A percentile compares a stretch with the other conserved stretches of the same genome.
These are phyloP conservation scores for Craterocephalus amniculus DNA, from an alignment of 2,797 vertebrate species.

Conservation along the genomic window DNA sequence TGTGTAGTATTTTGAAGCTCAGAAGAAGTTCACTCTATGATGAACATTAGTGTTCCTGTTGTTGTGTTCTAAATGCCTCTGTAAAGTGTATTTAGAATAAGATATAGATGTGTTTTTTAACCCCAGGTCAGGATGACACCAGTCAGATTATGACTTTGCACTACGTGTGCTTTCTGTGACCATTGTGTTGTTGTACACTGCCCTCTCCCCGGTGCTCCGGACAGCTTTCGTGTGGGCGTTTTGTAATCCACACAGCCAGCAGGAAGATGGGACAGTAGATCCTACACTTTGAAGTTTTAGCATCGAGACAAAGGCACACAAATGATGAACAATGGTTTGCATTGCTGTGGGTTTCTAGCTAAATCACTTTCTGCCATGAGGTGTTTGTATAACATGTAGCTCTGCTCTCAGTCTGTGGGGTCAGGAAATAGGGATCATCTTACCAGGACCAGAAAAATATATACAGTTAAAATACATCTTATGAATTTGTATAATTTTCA, in stretches of 20 bases:
- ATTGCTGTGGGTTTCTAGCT: neutral
- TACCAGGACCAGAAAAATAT: neutral
- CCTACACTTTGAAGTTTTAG: slow-evolving; percentile 46
- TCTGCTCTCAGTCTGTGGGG: neutral
- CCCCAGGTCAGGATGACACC: slow-evolving; percentile 16
- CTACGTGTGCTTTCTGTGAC: slow-evolving; percentile 40
- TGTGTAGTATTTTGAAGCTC: neutral
- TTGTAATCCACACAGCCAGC: slow-evolving; percentile 43
- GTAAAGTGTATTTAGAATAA: slow-evolving; percentile 14
- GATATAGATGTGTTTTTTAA: slow-evolving; percentile 9
- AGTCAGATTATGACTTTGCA: slow-evolving; percentile 38
- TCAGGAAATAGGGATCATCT: neutral
- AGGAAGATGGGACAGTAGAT: slow-evolving; percentile 42
- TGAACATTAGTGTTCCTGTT: neutral
- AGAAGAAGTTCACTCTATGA: neutral
- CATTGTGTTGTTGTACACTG: slow-evolving; percentile 28
- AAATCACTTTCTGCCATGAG: neutral
- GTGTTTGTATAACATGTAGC: neutral
- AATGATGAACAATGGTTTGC: slow-evolving; percentile 21
- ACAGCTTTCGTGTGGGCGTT: slow-evolving; percentile 34
- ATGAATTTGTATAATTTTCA: no score
- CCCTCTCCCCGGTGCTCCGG: slow-evolving; percentile 43
- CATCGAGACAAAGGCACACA: slow-evolving; percentile 27
- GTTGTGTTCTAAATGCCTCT: neutral
- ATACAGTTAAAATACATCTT: neutral